Evolutionary conservation across 1,140 invertebrate species (phyloP).

Genomic region (Saccostrea echinata): DNA sequence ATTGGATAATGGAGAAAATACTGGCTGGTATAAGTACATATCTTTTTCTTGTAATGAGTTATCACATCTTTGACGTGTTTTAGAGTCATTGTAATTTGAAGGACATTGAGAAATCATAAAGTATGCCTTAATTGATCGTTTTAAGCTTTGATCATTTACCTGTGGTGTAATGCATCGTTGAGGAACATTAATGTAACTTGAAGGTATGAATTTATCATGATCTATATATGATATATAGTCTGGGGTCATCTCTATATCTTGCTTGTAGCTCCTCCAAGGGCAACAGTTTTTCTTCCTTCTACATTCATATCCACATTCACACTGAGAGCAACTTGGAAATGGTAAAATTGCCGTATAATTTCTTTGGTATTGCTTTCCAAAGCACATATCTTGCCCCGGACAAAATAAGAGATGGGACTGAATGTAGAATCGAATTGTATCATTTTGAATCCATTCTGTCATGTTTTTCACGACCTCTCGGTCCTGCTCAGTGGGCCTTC

Average conservation of each 20-base stretch:
- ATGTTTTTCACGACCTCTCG: neutral
- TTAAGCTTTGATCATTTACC: neutral
- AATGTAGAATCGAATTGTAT: neutral
- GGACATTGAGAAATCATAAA: neutral
- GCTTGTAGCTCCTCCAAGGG: neutral
- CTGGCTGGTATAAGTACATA: neutral
- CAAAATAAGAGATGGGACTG: neutral
- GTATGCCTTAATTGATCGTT: neutral
- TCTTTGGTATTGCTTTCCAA: neutral
- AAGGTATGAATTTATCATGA: neutral
- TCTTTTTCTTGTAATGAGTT: neutral
- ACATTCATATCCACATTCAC: neutral
- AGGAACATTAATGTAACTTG: neutral
- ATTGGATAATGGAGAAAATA: neutral
- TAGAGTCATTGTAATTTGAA: neutral
- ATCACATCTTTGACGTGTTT: neutral
- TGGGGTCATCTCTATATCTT: neutral
- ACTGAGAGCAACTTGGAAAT: neutral
- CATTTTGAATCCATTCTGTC: constrained; percentile 13
- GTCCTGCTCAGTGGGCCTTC: neutral
- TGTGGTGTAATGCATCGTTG: neutral
- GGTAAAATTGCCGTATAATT: neutral
- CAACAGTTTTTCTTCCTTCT: neutral
- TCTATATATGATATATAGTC: neutral
- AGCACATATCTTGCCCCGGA: constrained; percentile 19